Evolutionary conservation across 2,113 vertebrate species (phyloP).

Genomic region (Amblyopsis rosae): DNA sequence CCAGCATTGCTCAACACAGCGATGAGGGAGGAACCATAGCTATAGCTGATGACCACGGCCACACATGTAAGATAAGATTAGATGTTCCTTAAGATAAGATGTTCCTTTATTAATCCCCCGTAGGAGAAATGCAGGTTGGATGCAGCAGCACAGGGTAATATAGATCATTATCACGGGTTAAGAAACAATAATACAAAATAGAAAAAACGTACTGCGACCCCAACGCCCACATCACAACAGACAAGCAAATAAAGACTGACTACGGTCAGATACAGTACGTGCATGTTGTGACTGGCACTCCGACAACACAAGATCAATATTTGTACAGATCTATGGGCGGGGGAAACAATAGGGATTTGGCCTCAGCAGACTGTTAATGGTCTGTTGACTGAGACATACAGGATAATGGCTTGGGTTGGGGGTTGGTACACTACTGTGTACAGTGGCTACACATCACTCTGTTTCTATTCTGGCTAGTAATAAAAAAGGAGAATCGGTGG

Average conservation of each 20-base stretch:
- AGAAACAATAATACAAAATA: conserved; percentile 54
- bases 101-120: too few species aligned
- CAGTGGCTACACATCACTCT: conserved; percentile 45
- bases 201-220: conserved; percentile 55
- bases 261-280: conserved; percentile 45
- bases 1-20: conserved; percentile 35
- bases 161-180: conserved; percentile 14
- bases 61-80: too few species aligned
- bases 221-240: conserved; percentile 50
- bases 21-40: neutral
- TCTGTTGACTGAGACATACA: conserved; percentile 72
- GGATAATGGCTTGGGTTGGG: conserved; percentile 72
- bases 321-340: conserved; percentile 74
- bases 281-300: conserved; percentile 72
- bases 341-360: conserved; percentile 72
- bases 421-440: conserved; percentile 51
- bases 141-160: too few species aligned
- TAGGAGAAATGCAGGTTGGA: too few species aligned
- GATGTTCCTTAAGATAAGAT: too few species aligned
- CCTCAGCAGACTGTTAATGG: conserved; percentile 70
- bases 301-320: conserved; percentile 73
- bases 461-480: conserved; percentile 60
- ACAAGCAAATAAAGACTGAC: neutral
- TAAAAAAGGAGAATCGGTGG: conserved; percentile 11
- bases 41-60: too few species aligned